Evolutionary conservation across 2,888 invertebrate species (phyloP).

Genomic region (Drosophila pegasa): DNA sequence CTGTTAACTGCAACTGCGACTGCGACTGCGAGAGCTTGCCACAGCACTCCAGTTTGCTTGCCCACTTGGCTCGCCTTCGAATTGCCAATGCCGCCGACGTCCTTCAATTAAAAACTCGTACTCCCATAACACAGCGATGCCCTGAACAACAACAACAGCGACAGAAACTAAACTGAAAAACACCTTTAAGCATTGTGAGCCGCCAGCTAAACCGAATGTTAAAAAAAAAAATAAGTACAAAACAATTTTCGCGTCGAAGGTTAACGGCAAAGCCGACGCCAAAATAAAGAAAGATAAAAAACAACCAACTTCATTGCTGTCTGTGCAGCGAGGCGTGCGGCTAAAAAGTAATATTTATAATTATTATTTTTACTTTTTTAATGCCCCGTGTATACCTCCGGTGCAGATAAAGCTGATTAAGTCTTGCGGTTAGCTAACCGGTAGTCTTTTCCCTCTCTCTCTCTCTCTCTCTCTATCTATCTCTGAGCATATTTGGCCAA

Average conservation of each 20-base stretch:
- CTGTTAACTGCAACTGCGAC: slow-evolving; percentile 28
- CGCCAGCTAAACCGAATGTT: slow-evolving; percentile 21
- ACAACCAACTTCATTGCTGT: slow-evolving; percentile 38
- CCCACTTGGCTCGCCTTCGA: slow-evolving; percentile 51
- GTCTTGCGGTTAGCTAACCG: slow-evolving; percentile 27
- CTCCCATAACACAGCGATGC: slow-evolving; percentile 50
- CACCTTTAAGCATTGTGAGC: slow-evolving; percentile 16
- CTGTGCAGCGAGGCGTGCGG: slow-evolving; percentile 65
- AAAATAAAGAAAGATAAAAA: slow-evolving; percentile 40
- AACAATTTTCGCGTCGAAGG: slow-evolving; percentile 67
- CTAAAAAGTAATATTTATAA: slow-evolving; percentile 57
- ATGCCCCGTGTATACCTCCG: slow-evolving; percentile 15
- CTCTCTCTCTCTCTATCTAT: no score
- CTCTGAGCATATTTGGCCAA: slow-evolving; percentile 15
- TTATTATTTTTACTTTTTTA: slow-evolving; percentile 55
- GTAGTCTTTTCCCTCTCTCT: slow-evolving; percentile 7
- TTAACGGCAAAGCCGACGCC: slow-evolving; percentile 58
- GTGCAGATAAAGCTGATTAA: slow-evolving; percentile 42
- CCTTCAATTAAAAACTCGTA: slow-evolving; percentile 65
- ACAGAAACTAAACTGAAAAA: slow-evolving; percentile 11
- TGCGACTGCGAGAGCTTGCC: slow-evolving; percentile 23
- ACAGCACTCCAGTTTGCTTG: slow-evolving; percentile 32
- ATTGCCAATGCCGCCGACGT: slow-evolving; percentile 52
- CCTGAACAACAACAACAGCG: slow-evolving; percentile 39
- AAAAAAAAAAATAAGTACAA: slow-evolving; percentile 43